Conservation (phyloP, 2,797 vertebrate genomes). For the Spizella passerina region DNA sequence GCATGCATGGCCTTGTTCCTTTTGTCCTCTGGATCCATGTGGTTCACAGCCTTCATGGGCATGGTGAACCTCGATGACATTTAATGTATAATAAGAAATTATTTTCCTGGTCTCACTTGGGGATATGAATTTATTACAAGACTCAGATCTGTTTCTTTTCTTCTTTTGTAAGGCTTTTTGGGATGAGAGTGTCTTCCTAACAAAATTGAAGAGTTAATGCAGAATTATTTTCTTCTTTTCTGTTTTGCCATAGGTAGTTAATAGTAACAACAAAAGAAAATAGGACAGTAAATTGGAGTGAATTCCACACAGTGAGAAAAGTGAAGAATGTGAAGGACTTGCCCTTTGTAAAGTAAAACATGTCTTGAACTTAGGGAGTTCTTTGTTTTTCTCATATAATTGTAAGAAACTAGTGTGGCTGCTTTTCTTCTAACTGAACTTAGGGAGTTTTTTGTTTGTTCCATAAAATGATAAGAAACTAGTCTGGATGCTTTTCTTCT, state of each 20-base stretch:
- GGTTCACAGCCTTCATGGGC: not conserved
- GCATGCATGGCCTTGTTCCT: not conserved
- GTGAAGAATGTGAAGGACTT: not conserved
- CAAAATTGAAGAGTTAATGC: not conserved
- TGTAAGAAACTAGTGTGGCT: not conserved
- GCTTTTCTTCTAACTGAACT: accelerated
- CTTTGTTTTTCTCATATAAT: not conserved
- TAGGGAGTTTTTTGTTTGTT: not conserved
- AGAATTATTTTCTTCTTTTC: not conserved
- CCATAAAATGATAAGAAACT: not conserved
- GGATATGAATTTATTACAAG: slow-evolving; percentile 16
- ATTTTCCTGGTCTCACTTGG: slow-evolving; percentile 17
- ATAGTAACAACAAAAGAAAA: not conserved
- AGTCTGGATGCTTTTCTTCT: not conserved
- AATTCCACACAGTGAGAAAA: not conserved
- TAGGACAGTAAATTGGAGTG: not conserved
- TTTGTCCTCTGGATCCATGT: not conserved
- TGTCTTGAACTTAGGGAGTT: not conserved
- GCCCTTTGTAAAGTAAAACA: not conserved
- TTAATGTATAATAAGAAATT: slow-evolving; percentile 15
- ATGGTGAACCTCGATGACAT: not conserved
- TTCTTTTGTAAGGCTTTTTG: not conserved
- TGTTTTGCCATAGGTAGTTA: not conserved
- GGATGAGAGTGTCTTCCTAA: not conserved
- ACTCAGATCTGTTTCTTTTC: slow-evolving; percentile 8